Percentiles rank a stretch among this genome's conserved stretches.
phyloP scores from a whole-genome alignment of 2,113 vertebrate species.

The Hemicordylus capensis region DNA sequence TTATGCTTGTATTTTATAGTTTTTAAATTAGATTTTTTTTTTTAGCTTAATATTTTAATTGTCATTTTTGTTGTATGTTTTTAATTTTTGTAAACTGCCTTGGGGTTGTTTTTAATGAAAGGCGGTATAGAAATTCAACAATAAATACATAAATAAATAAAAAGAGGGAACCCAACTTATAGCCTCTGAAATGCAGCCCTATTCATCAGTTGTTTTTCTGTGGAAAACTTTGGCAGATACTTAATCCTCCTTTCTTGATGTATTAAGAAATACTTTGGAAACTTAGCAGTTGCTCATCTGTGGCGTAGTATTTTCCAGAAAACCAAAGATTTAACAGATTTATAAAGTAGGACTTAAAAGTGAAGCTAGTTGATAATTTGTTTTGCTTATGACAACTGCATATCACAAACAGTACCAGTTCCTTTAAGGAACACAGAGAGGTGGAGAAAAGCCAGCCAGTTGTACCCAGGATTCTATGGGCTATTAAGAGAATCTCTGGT shows the following conservation, averaged over 20 bases:
- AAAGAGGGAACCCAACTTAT: not conserved
- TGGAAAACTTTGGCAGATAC: not conserved
- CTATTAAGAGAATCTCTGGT: too few species aligned
- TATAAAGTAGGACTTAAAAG: not conserved
- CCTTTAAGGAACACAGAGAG: not conserved
- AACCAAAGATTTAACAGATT: not conserved
- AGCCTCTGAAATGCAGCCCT: not conserved
- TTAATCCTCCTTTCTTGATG: conserved; percentile 2
- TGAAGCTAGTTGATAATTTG: not conserved
- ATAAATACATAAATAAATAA: too few species aligned
- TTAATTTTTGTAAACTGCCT: too few species aligned
- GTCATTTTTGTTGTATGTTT: too few species aligned
- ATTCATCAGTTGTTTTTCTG: not conserved
- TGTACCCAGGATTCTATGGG: not conserved
- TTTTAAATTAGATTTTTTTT: too few species aligned
- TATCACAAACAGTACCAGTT: not conserved
- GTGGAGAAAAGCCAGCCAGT: not conserved
- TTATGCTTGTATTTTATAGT: too few species aligned
- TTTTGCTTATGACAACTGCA: not conserved
- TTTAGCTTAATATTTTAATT: too few species aligned
- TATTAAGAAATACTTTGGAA: not conserved
- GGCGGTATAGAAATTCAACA: too few species aligned
- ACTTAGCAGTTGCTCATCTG: not conserved
- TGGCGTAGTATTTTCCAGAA: not conserved
- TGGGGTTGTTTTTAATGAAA: too few species aligned